Evolutionary conservation across 2,797 vertebrate species (phyloP), one percentile per base, ranked within the genome.

Genomic region (Chromobotia macracanthus): DNA sequence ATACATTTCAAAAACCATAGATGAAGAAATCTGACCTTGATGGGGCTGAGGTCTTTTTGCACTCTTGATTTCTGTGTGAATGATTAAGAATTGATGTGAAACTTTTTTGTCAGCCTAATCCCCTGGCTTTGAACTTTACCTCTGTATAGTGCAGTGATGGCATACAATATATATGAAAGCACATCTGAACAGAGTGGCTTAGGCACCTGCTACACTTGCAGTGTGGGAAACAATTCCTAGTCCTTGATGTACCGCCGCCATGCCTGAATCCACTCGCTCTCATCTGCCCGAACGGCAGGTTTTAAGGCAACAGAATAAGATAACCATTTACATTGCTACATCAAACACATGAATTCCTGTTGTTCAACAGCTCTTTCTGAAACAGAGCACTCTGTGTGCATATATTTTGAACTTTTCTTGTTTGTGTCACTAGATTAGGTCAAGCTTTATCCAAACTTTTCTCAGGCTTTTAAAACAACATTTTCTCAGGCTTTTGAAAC

Each of bases 171-270:
- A 69, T 80, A 77, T 68, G 75, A 74, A 5, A 55, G 63, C 6
- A 1, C 72, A 28, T 50, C 73, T 84, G 61, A 80, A 88, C 88
- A 84, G 82, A 87, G 35, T 12, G 18, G 51, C 48, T 31, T 8
- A 69, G 82, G 60, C 58, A 69, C 81, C 87, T 90, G 90, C 83
- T 87, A 91, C 89, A 91, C 79, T 90, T 90, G 74, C 87, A 83
- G 53, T 88, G 82, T 91, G 88, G 86, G 87, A 91, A 90, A 86
- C 61, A 77, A 65, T 84, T 87, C 80, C 82, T 48, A 18, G 15
- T 10, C 25, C 68, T 66, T n/a, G 5, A 66, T 38, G 44, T 38
- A 15, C 56, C 55, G 46, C 44, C 48, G 44, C 19, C 10, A 1
- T 7, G 35, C 23, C 50, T 19, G 15, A 68, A 56, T 3, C 65